phyloP scores from a whole-genome alignment of 92 coral and sea anemone species.

The Palythoa grandiflora region DNA sequence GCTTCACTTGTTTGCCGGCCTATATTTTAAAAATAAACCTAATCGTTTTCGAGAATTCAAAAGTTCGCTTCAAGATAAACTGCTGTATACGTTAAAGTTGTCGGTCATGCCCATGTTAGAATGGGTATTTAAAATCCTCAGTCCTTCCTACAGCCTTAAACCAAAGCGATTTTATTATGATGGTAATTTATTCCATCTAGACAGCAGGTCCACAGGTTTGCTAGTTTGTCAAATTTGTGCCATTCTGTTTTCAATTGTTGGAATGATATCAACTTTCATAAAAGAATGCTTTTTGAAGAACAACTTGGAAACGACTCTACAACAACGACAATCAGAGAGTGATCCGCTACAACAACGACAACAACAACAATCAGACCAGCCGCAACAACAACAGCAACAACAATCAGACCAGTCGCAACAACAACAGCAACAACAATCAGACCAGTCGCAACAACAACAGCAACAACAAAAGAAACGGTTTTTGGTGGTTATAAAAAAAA shows the following conservation, averaged over 20 bases:
- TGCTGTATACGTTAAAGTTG: not conserved
- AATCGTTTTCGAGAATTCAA: not conserved
- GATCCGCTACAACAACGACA: too few relatives aligned
- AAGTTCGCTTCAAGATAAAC: not conserved
- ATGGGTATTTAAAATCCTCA: constrained; percentile 15
- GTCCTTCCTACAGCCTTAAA: constrained; percentile 4
- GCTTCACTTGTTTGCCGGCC: too few relatives aligned
- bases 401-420: too few relatives aligned
- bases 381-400: too few relatives aligned
- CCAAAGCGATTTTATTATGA: not conserved
- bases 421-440: too few relatives aligned
- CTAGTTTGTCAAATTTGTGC: not conserved
- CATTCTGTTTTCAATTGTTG: not conserved
- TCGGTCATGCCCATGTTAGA: not conserved
- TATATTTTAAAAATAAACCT: too few relatives aligned
- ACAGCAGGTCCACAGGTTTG: not conserved
- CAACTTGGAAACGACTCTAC: too few relatives aligned
- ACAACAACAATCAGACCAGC: too few relatives aligned
- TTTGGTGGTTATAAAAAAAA: not conserved
- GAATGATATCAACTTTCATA: not conserved
- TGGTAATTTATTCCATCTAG: not conserved
- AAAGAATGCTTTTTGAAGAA: not conserved
- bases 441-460: too few relatives aligned
- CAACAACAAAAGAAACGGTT: not conserved
- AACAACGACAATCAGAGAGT: too few relatives aligned